These are phyloP conservation scores for Trichonephila inaurata DNA, from an alignment of 1,140 invertebrate genomes.

Conservation along the genomic window DNA sequence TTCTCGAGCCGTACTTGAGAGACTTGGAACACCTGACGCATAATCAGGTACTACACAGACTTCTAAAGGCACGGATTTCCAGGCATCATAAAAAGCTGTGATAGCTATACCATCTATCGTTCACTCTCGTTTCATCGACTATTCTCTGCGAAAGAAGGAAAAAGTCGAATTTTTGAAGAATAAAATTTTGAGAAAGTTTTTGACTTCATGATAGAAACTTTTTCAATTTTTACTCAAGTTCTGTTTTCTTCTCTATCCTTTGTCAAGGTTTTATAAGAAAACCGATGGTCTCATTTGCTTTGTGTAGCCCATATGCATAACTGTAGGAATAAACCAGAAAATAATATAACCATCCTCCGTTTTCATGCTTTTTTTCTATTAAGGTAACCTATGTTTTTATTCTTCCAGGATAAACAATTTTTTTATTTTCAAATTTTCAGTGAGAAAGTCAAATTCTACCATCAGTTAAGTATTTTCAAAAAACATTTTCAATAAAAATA, in stretches of 20 bases:
- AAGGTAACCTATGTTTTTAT: no score
- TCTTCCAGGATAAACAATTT: no score
- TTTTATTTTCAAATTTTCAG: no score
- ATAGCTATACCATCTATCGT: background rate
- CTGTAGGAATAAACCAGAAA: no score
- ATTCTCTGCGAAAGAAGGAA: background rate
- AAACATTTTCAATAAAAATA: no score
- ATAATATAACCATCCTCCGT: no score
- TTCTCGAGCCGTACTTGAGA: background rate
- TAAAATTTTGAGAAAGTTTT: background rate
- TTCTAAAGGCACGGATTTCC: background rate
- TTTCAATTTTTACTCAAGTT: slow-evolving; percentile 6
- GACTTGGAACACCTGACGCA: slow-evolving; percentile 25
- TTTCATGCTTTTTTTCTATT: no score
- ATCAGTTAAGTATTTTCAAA: no score
- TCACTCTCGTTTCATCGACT: background rate
- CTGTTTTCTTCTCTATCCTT: background rate
- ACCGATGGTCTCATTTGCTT: no score
- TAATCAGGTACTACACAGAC: background rate
- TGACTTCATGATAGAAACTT: background rate
- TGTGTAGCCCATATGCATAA: no score
- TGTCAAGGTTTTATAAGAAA: no score
- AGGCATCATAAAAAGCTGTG: background rate
- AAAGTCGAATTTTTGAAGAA: background rate
- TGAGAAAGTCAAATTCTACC: no score